Evolutionary conservation across 1,140 invertebrate genomes (phyloP), one percentile per base, ranked within the genome.

Genomic region (Leptonema lineaticorne): DNA sequence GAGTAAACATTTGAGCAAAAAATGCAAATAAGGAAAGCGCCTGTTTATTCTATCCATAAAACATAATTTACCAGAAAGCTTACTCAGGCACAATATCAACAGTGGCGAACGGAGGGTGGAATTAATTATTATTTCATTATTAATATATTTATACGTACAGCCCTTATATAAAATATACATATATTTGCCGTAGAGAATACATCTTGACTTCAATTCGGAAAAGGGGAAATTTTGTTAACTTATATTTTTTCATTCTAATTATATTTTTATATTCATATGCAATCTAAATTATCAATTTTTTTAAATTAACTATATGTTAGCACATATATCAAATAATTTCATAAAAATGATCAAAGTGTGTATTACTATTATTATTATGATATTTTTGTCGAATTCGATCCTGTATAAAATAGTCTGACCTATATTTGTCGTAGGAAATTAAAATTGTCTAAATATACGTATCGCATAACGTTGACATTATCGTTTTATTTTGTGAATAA

Each of bases 11-110:
- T 60, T 48, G 66, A 48, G 48, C 48, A 60, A 60, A 68, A 68
- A 60, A 68, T 68, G 67, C 67, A 68, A 68, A 68, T 68, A 68
- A 53, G 67, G 57, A 50, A 62, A 41, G 45, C 18, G 67, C n/a
- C 18, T 62, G 67, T 68, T 68, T 68, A 50, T 22, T 45, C 57
- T 24, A 57, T 67, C 41, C 37, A 28, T 30, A 46, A 24, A 53
- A 63, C 41, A 68, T 63, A 68, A 68, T 68, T 30, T 63, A 68
- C 37, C 66, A 60, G 46, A 68, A 33, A 68, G 66, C 66, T 68
- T 68, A 68, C 29, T 28, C 24, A 28, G 50, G 18, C 20, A 53
- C 50, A 22, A 22, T 53, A 22, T 53, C 50, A 53, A 53, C 50
- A 53, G 46, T 20, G 20, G 46, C 20, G 46, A 18, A 22, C 22